These are phyloP conservation scores for Eristalinus aeneus DNA, from an alignment of 2,888 invertebrate species.

Conservation along the genomic window DNA sequence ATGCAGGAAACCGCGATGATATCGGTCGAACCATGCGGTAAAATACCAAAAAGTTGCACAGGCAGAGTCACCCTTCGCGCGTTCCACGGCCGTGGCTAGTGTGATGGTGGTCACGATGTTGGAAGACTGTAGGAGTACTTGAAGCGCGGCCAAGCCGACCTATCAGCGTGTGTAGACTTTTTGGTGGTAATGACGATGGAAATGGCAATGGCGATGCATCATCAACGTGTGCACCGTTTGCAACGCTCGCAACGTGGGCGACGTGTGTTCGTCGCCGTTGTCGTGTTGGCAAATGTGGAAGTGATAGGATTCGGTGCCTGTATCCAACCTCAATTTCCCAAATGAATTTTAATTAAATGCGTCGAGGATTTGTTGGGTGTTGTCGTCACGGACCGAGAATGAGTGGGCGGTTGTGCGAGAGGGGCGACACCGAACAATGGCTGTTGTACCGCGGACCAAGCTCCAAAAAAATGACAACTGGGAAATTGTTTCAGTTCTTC, in stretches of 20 bases:
- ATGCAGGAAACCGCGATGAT: slow-evolving; percentile 69
- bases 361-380: slow-evolving; percentile 63
- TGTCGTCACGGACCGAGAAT: not conserved
- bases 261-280: not conserved
- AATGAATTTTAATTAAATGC: slow-evolving; percentile 72
- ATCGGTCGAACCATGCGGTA: slow-evolving; percentile 68
- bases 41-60: slow-evolving; percentile 69
- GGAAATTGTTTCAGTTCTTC: slow-evolving; percentile 15
- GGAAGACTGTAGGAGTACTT: slow-evolving; percentile 46
- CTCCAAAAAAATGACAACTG: not conserved
- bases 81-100: not conserved
- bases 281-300: slow-evolving; percentile 64
- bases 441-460: not conserved
- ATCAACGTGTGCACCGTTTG: slow-evolving; percentile 55
- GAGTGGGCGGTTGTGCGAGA: not conserved
- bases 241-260: not conserved
- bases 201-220: slow-evolving; percentile 53
- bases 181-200: slow-evolving; percentile 50
- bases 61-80: not conserved
- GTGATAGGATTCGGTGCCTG: slow-evolving; percentile 68
- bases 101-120: slow-evolving; percentile 18
- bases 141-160: slow-evolving; percentile 68
- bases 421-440: slow-evolving; percentile 18
- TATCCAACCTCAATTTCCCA: slow-evolving; percentile 70
- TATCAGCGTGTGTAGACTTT: slow-evolving; percentile 67